phyloP scores from a whole-genome alignment of 2,113 vertebrate genomes.

The Antechinus flavipes region DNA sequence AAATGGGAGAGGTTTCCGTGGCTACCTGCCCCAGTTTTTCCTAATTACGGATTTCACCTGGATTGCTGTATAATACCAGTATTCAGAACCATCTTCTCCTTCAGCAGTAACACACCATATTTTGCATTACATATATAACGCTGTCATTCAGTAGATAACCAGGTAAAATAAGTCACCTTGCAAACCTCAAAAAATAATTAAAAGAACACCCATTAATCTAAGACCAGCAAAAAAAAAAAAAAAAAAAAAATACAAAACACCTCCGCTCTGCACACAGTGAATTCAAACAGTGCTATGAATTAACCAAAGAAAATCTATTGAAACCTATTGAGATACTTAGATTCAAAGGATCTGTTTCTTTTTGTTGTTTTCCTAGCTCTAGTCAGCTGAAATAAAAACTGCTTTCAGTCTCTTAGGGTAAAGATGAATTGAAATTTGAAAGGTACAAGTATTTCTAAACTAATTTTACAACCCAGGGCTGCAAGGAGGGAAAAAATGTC shows the following conservation, averaged over 20 bases:
- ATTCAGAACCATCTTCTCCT: background rate
- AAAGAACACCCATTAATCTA: constrained; percentile 31
- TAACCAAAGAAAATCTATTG: constrained; percentile 57
- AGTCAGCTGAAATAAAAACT: constrained; percentile 28
- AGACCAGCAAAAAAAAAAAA: constrained; percentile 1
- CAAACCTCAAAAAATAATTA: constrained; percentile 45
- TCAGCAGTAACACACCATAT: background rate
- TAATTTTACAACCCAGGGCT: constrained; percentile 25
- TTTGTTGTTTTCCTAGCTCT: constrained; percentile 47
- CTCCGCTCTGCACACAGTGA: constrained; percentile 20
- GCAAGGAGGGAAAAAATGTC: background rate
- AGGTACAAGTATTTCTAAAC: constrained; percentile 52
- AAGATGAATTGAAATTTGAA: constrained; percentile 55
- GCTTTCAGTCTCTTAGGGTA: constrained; percentile 23
- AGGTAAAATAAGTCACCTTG: constrained; percentile 40
- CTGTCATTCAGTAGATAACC: constrained; percentile 49
- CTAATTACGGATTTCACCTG: constrained; percentile 71
- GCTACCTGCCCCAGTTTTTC: constrained; percentile 69
- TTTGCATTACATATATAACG: constrained; percentile 32
- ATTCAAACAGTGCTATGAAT: constrained; percentile 55
- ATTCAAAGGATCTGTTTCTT: constrained; percentile 51
- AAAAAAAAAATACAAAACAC: constrained; percentile 9
- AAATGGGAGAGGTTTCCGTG: constrained; percentile 68
- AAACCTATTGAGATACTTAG: constrained; percentile 46
- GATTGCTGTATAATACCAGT: constrained; percentile 50